A percentile compares a stretch with the other conserved stretches of the same genome.
These are phyloP conservation scores for Trinorchestia longiramus DNA, from an alignment of 1,140 invertebrate species.

Conservation along the genomic window DNA sequence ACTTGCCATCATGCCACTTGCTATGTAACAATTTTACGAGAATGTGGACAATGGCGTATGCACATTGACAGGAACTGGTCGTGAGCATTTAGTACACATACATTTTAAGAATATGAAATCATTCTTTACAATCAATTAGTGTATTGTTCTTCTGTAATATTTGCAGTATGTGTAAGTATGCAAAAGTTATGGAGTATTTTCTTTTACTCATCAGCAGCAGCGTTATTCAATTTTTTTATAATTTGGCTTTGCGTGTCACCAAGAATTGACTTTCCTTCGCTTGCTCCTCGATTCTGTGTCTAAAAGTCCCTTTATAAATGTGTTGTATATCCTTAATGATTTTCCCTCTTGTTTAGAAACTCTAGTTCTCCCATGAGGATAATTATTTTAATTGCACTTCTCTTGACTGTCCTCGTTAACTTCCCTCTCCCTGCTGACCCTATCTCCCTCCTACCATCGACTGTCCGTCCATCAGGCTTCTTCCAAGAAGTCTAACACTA, in stretches of 20 bases:
- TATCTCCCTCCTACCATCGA: background rate
- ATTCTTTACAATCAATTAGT: background rate
- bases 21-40: background rate
- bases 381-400: background rate
- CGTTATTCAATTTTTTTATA: background rate
- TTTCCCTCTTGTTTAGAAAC: background rate
- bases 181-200: no score
- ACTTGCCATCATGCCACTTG: background rate
- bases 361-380: background rate
- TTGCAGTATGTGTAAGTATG: background rate
- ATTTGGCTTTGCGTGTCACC: background rate
- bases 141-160: background rate
- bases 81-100: background rate
- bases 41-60: background rate
- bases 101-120: background rate
- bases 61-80: background rate
- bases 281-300: background rate
- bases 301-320: background rate
- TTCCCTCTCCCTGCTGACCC: background rate
- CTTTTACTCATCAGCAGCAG: background rate
- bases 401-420: background rate
- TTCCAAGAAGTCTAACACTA: slow-evolving; percentile 38
- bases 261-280: background rate
- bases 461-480: background rate
- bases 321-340: background rate